Conservation (phyloP, 2,113 vertebrate species). For the Melanerpes formicivorus region DNA sequence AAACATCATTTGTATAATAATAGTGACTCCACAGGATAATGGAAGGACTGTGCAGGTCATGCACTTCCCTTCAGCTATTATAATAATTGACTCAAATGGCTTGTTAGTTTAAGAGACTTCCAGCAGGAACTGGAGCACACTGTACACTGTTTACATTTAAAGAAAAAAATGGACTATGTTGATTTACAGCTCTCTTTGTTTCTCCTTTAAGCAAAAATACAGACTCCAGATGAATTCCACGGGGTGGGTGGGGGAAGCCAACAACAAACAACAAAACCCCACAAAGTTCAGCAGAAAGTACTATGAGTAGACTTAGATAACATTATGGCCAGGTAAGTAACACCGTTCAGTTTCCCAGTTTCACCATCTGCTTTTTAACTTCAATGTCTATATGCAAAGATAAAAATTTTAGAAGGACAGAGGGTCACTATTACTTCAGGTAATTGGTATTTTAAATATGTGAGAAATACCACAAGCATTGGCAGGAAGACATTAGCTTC, state of each 20-base stretch:
- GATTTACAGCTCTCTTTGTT: neutral
- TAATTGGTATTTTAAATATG: slow-evolving; percentile 45
- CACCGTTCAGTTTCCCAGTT: neutral
- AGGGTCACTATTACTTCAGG: slow-evolving; percentile 24
- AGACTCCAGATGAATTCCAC: neutral
- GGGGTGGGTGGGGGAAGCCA: neutral
- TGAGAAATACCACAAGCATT: slow-evolving; percentile 28
- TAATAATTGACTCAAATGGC: neutral
- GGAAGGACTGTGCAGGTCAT: neutral
- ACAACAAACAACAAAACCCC: neutral
- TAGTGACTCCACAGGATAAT: neutral
- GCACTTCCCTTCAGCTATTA: neutral
- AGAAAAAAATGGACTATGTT: neutral
- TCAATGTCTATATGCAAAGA: neutral
- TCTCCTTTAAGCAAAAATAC: neutral
- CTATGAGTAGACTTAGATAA: neutral
- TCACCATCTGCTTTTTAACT: slow-evolving; percentile 30
- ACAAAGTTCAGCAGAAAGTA: neutral
- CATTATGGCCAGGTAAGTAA: neutral
- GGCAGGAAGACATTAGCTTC: slow-evolving; percentile 28
- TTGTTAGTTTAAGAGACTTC: slow-evolving; percentile 10
- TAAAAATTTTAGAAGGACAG: neutral
- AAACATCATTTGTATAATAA: neutral
- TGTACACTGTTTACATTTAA: neutral
- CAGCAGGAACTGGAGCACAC: neutral